Conservation (phyloP, 92 coral and sea anemone genomes). For the Metridium senile region DNA sequence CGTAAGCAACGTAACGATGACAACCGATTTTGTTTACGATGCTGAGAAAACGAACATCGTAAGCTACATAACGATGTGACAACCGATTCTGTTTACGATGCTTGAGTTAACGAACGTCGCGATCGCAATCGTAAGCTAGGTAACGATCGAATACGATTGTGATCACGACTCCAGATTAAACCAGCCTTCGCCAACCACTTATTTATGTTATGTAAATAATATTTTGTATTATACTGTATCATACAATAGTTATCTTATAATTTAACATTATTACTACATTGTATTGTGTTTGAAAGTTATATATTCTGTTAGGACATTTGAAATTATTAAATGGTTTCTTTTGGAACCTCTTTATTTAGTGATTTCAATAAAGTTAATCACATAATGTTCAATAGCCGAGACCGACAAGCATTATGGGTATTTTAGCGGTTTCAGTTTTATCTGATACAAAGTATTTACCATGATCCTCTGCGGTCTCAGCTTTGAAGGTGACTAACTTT, state of each 20-base stretch:
- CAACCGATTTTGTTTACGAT: too few relatives aligned
- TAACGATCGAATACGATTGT: not conserved
- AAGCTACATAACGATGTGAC: too few relatives aligned
- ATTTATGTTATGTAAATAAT: constrained; percentile 19
- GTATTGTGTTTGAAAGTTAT: constrained; percentile 1
- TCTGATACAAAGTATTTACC: too few relatives aligned
- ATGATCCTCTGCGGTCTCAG: too few relatives aligned
- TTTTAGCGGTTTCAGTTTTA: too few relatives aligned
- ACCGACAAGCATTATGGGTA: too few relatives aligned
- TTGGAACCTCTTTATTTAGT: not conserved
- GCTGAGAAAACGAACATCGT: too few relatives aligned
- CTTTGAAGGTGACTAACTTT: too few relatives aligned
- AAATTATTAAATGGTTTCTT: not conserved
- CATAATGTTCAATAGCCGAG: too few relatives aligned
- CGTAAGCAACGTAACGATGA: too few relatives aligned
- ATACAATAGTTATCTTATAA: not conserved
- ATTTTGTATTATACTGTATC: constrained; percentile 12
- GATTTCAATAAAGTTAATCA: too few relatives aligned
- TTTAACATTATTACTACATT: not conserved
- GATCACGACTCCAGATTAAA: not conserved
- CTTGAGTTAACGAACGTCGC: not conserved
- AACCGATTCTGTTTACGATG: not conserved
- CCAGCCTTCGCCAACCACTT: not conserved
- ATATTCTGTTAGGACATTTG: constrained; percentile 1
- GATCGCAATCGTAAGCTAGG: not conserved